These are phyloP conservation scores for Phanerotoma sp. DNA, from an alignment of 2,888 invertebrate species.

Conservation along the genomic window DNA sequence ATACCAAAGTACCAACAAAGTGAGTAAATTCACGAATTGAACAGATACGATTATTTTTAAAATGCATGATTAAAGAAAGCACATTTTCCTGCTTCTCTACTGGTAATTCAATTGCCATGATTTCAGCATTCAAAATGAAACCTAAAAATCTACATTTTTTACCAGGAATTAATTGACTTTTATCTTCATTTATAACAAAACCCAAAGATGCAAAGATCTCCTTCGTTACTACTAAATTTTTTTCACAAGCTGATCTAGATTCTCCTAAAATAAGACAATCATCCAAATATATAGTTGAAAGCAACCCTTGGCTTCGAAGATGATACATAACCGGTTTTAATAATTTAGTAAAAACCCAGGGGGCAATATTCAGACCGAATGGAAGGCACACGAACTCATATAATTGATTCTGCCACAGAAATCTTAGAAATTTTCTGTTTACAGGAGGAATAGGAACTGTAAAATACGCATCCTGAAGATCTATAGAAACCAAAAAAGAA, in stretches of 20 bases:
- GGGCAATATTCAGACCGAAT: constrained; percentile 21
- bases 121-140: constrained; percentile 14
- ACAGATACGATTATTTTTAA: too few relatives aligned
- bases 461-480: constrained; percentile 25
- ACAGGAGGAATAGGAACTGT: constrained; percentile 18
- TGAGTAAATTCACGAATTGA: too few relatives aligned
- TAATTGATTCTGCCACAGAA: constrained; percentile 15
- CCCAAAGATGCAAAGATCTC: background rate
- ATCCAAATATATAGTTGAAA: constrained; percentile 10
- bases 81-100: too few relatives aligned
- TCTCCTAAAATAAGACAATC: background rate
- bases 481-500: constrained; percentile 22
- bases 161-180: constrained; percentile 14
- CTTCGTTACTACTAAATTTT: background rate
- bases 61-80: too few relatives aligned
- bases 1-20: too few relatives aligned
- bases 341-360: constrained; percentile 26
- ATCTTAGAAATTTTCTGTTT: constrained; percentile 24
- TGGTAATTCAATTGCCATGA: constrained; percentile 18
- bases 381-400: constrained; percentile 25
- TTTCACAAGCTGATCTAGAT: background rate
- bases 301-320: constrained; percentile 5
- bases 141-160: constrained; percentile 14
- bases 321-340: constrained; percentile 17
- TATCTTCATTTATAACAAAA: constrained; percentile 14